Evolutionary conservation across 2,113 vertebrate species (phyloP).

Genomic region (Vicugna pacos): DNA sequence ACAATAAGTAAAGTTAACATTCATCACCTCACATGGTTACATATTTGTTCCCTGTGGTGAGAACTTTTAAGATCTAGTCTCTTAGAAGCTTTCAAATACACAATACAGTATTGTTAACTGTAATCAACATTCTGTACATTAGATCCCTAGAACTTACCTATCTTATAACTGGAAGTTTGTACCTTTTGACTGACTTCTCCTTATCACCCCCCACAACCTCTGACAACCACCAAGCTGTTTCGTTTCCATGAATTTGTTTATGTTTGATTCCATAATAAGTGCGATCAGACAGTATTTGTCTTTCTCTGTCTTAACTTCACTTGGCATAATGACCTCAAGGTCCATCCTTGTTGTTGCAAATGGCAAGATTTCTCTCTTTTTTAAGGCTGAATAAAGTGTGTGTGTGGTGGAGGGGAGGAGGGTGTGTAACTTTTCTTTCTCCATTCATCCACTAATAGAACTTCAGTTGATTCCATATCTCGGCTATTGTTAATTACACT

Average conservation of each 20-base stretch:
- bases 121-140: background rate
- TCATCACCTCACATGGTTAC: background rate
- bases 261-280: background rate
- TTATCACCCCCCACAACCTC: background rate
- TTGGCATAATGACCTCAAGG: background rate
- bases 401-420: too few species aligned
- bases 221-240: background rate
- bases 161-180: background rate
- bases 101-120: background rate
- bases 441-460: background rate
- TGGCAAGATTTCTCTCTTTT: background rate
- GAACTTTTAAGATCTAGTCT: background rate
- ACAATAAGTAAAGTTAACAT: background rate
- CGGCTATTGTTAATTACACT: background rate
- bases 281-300: background rate
- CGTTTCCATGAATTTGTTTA: background rate
- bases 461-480: background rate
- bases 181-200: background rate
- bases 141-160: background rate
- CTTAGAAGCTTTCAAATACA: background rate
- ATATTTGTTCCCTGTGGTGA: background rate
- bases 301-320: background rate
- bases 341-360: background rate
- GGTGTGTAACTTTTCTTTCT: background rate
- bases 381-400: background rate